Evolutionary conservation across 2,113 vertebrate species (phyloP), one percentile per base, ranked within the genome.

Genomic region (Tenebrosternarchus preto): DNA sequence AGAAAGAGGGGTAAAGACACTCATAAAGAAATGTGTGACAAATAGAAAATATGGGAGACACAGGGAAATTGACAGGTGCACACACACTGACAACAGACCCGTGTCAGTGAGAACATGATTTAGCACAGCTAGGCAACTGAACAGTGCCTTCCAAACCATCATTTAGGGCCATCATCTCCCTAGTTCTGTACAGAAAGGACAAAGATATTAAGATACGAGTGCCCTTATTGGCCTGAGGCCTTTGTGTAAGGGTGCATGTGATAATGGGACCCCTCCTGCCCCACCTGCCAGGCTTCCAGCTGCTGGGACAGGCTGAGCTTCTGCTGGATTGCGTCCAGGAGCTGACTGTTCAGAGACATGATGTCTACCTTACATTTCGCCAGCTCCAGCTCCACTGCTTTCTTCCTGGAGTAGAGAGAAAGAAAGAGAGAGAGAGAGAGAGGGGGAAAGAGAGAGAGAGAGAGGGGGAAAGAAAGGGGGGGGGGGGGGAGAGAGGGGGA

Each of bases 261-360:
- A 5, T n/a, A 7, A 36, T 46, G 56, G 17, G 43, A 77, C 57
- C 31, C 39, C 20, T 74, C 76, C 9, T 12, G 1, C 83, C 90
- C 89, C 89, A 99, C 98, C 97, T 99, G 98, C 98, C 98, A 99
- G 74, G 98, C 98, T 93, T 99, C 98, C 85, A 99, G 95, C 94
- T 99, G 98, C 91, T 99, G 98, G 0, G 98, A 99, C 88, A 99
- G 93, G 90, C 95, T 98, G 87, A 99, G 94, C 85, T 99, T 99
- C 93, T 99, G 98, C 91, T 99, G 97, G 91, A 99, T 98, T 88
- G 97, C 97, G 0, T 99, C 97, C 89, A 99, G 90, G 72, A 99
- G 92, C 85, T 99, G 97, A 91, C 95, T 96, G 83, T 98, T 99
- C 80, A 99, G 92, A 89, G 97, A 96, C 96, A 98, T 97, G 92